Percentiles rank a stretch among this genome's conserved stretches.
Evolutionary conservation across 2,113 vertebrate genomes (phyloP).

Genomic region (Laterallus jamaicensis): DNA sequence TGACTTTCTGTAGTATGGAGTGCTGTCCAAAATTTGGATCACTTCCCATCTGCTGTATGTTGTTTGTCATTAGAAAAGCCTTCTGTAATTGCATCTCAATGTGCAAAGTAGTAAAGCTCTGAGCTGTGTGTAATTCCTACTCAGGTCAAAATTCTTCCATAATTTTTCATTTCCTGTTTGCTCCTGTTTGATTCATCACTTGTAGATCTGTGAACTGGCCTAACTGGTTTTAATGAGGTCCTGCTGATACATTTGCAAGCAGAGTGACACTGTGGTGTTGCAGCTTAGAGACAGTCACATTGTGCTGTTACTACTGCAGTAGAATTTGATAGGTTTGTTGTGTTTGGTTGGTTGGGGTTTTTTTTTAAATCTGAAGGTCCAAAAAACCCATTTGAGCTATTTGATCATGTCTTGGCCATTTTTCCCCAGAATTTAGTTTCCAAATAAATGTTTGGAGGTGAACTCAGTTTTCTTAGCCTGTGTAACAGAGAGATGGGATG

Average conservation of each 20-base stretch:
- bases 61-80: not conserved
- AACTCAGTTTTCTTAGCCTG: not conserved
- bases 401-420: not conserved
- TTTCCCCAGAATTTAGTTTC: not conserved
- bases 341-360: too few relatives aligned
- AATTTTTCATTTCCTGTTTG: constrained; percentile 22
- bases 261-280: not conserved
- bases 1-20: not conserved
- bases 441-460: not conserved
- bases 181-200: not conserved
- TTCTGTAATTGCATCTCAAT: not conserved
- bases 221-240: not conserved
- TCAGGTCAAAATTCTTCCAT: not conserved
- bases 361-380: not conserved
- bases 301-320: not conserved
- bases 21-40: not conserved
- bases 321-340: not conserved
- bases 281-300: not conserved
- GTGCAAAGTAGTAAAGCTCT: not conserved
- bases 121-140: not conserved
- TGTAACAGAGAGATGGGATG: not conserved
- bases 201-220: not conserved
- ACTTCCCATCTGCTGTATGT: not conserved
- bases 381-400: not conserved
- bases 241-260: not conserved